Evolutionary conservation across 2,888 invertebrate species (phyloP).

Genomic region (Theodoxus fluviatilis): DNA sequence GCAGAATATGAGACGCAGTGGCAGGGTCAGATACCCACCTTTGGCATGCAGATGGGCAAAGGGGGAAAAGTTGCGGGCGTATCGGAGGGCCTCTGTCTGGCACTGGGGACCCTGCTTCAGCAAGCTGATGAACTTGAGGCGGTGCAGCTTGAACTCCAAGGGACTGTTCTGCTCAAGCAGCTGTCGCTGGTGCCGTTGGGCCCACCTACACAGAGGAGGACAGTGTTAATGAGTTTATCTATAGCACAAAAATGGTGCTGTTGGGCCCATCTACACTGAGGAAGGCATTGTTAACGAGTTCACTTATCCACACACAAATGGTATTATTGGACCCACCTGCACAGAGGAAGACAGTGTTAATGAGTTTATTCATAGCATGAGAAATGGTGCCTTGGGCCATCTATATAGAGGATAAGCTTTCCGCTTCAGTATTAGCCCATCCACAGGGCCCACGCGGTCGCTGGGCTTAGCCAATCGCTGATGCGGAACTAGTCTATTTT

Average conservation of each 20-base stretch:
- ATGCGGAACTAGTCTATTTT: no score
- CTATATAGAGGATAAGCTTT: no score
- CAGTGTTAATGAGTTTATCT: neutral
- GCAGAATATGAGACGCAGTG: no score
- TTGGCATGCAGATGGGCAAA: constrained; percentile 81
- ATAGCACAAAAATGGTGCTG: neutral
- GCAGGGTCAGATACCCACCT: constrained; percentile 69
- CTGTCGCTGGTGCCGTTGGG: constrained; percentile 76
- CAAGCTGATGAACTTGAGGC: constrained; percentile 80
- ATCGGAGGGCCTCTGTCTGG: constrained; percentile 84
- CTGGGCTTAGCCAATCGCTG: no score
- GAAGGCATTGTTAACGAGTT: neutral
- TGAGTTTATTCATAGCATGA: no score
- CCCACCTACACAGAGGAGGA: constrained; percentile 72
- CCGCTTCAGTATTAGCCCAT: no score
- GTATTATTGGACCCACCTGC: no score
- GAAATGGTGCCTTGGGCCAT: no score
- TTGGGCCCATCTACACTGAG: no score
- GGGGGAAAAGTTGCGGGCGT: constrained; percentile 83
- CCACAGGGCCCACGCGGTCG: no score
- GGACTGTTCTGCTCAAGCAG: constrained; percentile 73
- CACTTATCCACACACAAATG: no score
- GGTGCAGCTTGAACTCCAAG: constrained; percentile 83
- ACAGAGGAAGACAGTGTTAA: no score
- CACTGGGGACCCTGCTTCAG: constrained; percentile 73